Conservation (phyloP, 2,888 invertebrate species). For the Hirtodrosophila duncani region DNA sequence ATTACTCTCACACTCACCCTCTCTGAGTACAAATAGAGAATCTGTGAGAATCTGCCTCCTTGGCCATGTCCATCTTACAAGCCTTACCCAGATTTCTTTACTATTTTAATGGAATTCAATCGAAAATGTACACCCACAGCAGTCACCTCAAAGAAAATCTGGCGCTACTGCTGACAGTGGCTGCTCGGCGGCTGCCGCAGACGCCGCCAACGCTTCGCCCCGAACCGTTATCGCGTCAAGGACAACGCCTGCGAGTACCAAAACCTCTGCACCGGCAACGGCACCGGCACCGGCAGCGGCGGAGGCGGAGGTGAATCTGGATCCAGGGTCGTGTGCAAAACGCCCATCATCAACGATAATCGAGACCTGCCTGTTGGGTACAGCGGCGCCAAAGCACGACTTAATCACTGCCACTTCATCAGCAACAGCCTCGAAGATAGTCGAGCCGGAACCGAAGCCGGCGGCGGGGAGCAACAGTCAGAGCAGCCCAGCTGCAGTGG, state of each 20-base stretch:
- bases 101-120: no score
- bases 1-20: no score
- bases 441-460: conserved; percentile 55
- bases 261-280: conserved; percentile 38
- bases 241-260: conserved; percentile 53
- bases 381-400: conserved; percentile 65
- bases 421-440: conserved; percentile 76
- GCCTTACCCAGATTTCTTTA: neutral
- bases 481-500: conserved; percentile 39
- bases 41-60: neutral
- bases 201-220: conserved; percentile 76
- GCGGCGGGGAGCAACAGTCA: conserved; percentile 31
- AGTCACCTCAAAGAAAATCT: conserved; percentile 73
- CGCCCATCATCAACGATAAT: conserved; percentile 76
- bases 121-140: conserved; percentile 31
- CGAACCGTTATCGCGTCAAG: conserved; percentile 62
- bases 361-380: conserved; percentile 77
- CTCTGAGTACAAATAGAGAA: no score
- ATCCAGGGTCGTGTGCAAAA: conserved; percentile 61
- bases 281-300: conserved; percentile 12
- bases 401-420: conserved; percentile 74
- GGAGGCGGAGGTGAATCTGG: conserved; percentile 38
- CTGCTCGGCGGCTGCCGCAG: conserved; percentile 77
- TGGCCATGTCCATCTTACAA: neutral
- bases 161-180: conserved; percentile 79